phyloP scores from a whole-genome alignment of 1,140 invertebrate species.

The Brachionus koreanus region DNA sequence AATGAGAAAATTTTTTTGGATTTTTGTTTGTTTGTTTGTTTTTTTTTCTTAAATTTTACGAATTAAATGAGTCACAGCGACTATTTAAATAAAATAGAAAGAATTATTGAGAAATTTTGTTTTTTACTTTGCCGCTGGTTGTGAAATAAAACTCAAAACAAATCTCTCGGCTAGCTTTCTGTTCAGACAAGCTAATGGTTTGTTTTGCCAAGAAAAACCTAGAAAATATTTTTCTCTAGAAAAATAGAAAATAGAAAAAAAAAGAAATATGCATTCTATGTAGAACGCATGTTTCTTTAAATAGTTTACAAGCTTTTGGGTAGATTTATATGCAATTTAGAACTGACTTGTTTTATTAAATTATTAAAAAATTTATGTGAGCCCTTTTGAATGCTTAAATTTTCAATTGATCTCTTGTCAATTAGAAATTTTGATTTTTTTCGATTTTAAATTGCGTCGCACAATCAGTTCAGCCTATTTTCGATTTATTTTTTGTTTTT shows the following conservation, averaged over 20 bases:
- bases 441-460: neutral
- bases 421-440: neutral
- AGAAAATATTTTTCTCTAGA: neutral
- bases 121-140: neutral
- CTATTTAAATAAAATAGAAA: neutral
- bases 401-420: neutral
- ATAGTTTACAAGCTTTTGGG: slow-evolving; percentile 11
- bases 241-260: neutral
- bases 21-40: too few relatives aligned
- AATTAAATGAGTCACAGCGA: neutral
- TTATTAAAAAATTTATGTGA: neutral
- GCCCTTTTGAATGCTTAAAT: neutral
- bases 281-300: slow-evolving; percentile 27
- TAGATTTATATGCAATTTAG: slow-evolving; percentile 26
- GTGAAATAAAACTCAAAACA: neutral
- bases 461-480: neutral
- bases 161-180: neutral
- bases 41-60: neutral
- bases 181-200: neutral
- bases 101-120: neutral
- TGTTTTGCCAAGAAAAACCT: neutral
- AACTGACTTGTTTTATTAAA: neutral
- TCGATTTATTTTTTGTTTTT: neutral
- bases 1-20: neutral
- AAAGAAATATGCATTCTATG: neutral